Conservation (phyloP, 2,113 vertebrate genomes). For the Labrus mixtus region DNA sequence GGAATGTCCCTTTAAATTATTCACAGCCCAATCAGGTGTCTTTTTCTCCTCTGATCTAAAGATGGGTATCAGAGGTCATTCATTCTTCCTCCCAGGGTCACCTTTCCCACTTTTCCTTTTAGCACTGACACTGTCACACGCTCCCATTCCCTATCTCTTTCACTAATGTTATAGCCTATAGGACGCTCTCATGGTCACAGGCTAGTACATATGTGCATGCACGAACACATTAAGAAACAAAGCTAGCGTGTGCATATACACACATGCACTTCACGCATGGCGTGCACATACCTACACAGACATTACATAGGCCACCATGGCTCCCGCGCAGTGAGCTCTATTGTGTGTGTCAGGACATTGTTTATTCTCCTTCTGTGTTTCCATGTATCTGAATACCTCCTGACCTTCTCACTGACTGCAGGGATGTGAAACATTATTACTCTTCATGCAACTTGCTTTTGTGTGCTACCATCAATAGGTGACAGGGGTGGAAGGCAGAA, state of each 20-base stretch:
- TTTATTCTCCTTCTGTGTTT: conserved; percentile 64
- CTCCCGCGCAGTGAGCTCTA: conserved; percentile 51
- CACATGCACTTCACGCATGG: conserved; percentile 18
- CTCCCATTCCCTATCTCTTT: conserved; percentile 75
- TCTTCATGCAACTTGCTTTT: conserved; percentile 74
- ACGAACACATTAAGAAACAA: conserved; percentile 60
- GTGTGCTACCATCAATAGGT: conserved; percentile 51
- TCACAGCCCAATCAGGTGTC: conserved; percentile 83
- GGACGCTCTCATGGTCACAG: conserved; percentile 64
- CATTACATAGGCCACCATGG: conserved; percentile 19
- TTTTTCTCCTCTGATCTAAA: conserved; percentile 84
- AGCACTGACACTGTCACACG: conserved; percentile 75
- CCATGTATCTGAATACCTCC: conserved; percentile 65
- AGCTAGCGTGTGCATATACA: conserved; percentile 43
- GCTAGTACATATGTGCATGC: conserved; percentile 55
- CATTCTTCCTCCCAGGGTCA: conserved; percentile 89
- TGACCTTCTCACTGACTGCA: conserved; percentile 71
- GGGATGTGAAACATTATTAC: conserved; percentile 71
- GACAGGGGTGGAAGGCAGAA: conserved; percentile 35
- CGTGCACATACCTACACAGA: conserved; percentile 20
- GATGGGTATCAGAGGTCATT: conserved; percentile 94
- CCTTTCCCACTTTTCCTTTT: conserved; percentile 85
- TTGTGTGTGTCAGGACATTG: conserved; percentile 69
- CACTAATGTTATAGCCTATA: conserved; percentile 65
- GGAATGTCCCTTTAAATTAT: conserved; percentile 88